Base-by-base conservation (phyloP, 2,888 invertebrate species). In the Gortyna flavago region DNA sequence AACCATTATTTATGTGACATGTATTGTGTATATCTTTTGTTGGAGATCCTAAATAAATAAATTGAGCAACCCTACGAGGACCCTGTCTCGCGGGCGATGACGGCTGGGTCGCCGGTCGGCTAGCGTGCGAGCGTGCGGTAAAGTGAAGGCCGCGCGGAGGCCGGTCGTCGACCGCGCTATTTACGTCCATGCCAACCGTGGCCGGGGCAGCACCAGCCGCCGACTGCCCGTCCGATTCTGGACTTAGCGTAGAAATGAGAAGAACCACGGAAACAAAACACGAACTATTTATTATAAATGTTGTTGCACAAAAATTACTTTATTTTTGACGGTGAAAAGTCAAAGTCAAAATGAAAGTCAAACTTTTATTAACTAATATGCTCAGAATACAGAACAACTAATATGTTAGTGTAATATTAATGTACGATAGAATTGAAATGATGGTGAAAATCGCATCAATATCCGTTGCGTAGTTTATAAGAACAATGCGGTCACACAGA, bases 151-250 rank as follows among this genome's bases (percentile, higher is more conserved):
- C 96, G 95, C 89, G 85, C 91, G 90, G 93, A 96, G 96, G 96
- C 93, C 96, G 96, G 96, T 95, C 96, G 91, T 85, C 92, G 96
- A 96, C 95, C 95, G 91, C 88, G 94, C 96, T 96, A 96, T 96
- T 96, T 95, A 95, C 91, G 72, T 73, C 86, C 72, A 67, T 80
- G 29, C 72, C 75, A 51, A 73, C 84, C 51, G 69, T 51, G 44
- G 59, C 9, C 57, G 38, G 54, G 25, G 48, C 48, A 51, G 68
- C 62, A 79, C 84, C 71, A 51, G 61, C 66, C 72, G 57, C 68
- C 48, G 86, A 73, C 35, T 83, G 67, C n/a, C 38, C 38, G 9
- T 51, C 61, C 70, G 69, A 76, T 41, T 72, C 72, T 72, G 76
- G 66, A 72, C 79, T 48, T 51, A 74, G 18, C 21, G 35, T 29